Evolutionary conservation across 1,140 invertebrate genomes (phyloP), one percentile per base, ranked within the genome.

Genomic region (Berghia stephanieae): DNA sequence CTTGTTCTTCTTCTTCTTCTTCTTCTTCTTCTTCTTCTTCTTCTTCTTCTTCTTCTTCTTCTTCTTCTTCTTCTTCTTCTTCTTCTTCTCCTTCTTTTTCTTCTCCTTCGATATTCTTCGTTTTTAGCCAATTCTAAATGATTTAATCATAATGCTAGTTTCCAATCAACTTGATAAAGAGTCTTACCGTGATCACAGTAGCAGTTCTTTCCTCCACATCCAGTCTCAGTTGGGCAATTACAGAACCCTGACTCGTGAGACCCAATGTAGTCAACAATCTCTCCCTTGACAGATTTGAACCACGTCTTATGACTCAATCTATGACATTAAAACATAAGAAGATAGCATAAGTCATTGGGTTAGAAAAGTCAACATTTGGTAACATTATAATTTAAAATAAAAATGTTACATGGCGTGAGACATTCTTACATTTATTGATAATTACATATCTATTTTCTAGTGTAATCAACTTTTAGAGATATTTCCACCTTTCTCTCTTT

Each of bases 251-350:
- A 79, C 18, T 79, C 66, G 21, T 68, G 66, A 13, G 79, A 71
- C 0, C 85, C 84, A 21, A 87, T 71, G 72, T 85, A 86, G 67
- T 87, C 83, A 27, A 87, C 77, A 66, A 85, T 79, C 18, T 83
- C 92, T 74, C 92, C 92, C 40, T 92, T 93, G 3, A 94, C 96
- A 49, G 94, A 94, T 75, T 93, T 92, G 85, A 98, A 96, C 95
- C 95, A 97, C 0, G 96, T 96, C 18, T 95, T 94, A 49, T 94
- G 94, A 83, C 96, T 95, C 27, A 97, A 89, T 78, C 96, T 90
- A 78, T 8, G 66, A 75, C 46, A 69, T 38, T 67, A 38, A 31
- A 67, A 5, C n/a, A 6, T 27, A 44, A 49, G 75, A 67, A 71
- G 16, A 13, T 21, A 78, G 43, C n/a, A n/a, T n/a, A n/a, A n/a